Percentiles rank a stretch among this genome's conserved stretches.
Conservation (phyloP, 2,888 invertebrate genomes). For the Boloria euphrosyne region DNA sequence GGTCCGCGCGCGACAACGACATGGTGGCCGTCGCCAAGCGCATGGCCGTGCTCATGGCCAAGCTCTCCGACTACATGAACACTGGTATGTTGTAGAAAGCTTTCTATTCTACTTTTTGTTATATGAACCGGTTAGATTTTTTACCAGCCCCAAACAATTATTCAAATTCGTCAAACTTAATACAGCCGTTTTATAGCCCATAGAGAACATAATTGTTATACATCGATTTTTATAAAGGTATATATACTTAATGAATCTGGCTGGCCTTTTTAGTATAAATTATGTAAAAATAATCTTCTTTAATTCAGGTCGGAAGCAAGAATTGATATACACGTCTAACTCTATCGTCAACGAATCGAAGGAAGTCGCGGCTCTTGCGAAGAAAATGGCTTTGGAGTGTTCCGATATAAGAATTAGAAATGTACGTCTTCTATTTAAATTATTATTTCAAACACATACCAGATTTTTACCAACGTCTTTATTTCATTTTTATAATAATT, state of each 20-base stretch:
- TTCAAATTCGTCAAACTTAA: no score
- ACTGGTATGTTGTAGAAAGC: constrained; percentile 47
- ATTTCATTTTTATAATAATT: no score
- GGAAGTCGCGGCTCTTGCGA: constrained; percentile 97
- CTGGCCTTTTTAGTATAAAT: no score
- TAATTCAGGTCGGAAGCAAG: constrained; percentile 90
- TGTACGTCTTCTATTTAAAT: constrained; percentile 64
- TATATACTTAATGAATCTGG: no score
- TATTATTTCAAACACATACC: background rate
- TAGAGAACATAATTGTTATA: no score
- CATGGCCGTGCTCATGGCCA: constrained; percentile 98
- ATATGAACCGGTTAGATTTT: no score
- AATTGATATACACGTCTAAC: constrained; percentile 97
- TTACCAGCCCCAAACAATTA: background rate
- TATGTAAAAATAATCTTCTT: background rate
- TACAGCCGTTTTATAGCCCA: no score
- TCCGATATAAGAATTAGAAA: constrained; percentile 98
- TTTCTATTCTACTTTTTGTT: background rate
- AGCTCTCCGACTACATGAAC: constrained; percentile 87
- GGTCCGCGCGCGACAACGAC: constrained; percentile 99
- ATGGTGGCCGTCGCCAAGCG: constrained; percentile 98
- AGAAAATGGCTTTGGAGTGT: constrained; percentile 97
- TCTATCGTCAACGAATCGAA: constrained; percentile 97
- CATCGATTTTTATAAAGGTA: no score
- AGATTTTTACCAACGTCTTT: background rate